These are phyloP conservation scores for Cactoblastis cactorum DNA, from an alignment of 2,888 invertebrate species.

Conservation along the genomic window DNA sequence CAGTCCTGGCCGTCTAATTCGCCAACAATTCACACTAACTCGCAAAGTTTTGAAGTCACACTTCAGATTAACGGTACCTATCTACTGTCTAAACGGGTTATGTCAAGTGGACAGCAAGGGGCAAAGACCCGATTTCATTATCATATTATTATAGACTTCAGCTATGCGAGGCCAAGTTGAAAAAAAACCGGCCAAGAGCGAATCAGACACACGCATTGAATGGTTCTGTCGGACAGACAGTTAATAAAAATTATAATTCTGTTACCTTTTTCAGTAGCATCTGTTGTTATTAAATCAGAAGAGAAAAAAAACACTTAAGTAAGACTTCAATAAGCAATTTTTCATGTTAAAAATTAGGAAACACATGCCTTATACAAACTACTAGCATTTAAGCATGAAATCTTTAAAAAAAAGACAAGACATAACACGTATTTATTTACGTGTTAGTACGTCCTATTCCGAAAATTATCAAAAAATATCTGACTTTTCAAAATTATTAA, in stretches of 20 bases:
- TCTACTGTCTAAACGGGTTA: conserved; percentile 6
- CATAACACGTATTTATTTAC: too few species aligned
- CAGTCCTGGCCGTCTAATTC: background rate
- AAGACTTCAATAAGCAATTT: too few species aligned
- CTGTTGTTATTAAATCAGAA: too few species aligned
- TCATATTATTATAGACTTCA: conserved; percentile 8
- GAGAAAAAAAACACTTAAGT: too few species aligned
- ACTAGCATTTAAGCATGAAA: too few species aligned
- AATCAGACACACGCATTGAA: background rate
- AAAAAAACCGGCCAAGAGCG: background rate
- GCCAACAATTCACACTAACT: background rate
- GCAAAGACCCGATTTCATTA: conserved; percentile 4
- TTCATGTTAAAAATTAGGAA: too few species aligned
- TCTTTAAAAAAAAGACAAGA: too few species aligned
- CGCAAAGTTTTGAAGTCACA: conserved; percentile 9
- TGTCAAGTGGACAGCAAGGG: conserved; percentile 4
- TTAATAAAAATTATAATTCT: background rate
- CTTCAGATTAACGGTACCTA: conserved; percentile 1
- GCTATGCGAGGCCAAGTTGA: background rate
- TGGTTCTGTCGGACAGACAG: background rate
- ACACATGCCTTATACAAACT: too few species aligned
- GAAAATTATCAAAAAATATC: too few species aligned
- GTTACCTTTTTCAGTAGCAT: background rate
- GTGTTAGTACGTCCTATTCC: too few species aligned
- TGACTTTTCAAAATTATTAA: too few species aligned